Evolutionary conservation across 2,888 invertebrate species (phyloP), one percentile per base, ranked within the genome.

Genomic region (Aphelenchoides bicaudatus): DNA sequence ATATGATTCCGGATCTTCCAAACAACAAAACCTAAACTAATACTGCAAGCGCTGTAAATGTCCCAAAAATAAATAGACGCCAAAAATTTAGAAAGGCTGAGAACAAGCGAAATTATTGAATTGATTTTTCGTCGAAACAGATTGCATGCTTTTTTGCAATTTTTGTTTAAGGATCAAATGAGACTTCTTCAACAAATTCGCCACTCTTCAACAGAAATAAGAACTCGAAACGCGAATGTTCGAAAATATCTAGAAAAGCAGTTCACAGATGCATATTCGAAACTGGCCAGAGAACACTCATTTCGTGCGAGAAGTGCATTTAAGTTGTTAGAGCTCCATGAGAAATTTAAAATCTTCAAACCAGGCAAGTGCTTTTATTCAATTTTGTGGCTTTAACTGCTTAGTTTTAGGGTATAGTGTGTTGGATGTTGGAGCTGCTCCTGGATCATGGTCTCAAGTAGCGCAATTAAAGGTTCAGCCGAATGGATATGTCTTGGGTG

Each of bases 381-480:
- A 53, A 23, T 52, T 37, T 52, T 48, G 2, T 52, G 55, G 52
- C 16, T 2, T n/a, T n/a, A n/a, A n/a, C 30, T 47, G 5, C 23
- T 25, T 30, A 19, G 6, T 39, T 56, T 39, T 50, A 63, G 70
- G 63, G 2, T 48, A 39, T 27, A 60, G 54, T n/a, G 72, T 74
- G 27, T 21, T 72, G 13, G 74, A 75, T 51, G 55, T 75, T 10
- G 74, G 73, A 3, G 72, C 71, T 47, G 78, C 78, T 23, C 78
- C 78, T 3, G 78, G 78, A 0, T 74, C 76, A 10, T 78, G 78
- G 78, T 66, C 70, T 34, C 78, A 78, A 66, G 75, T 78, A 0
- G 69, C 68, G 39, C 21, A 51, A 51, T 37, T 47, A 16, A 25
- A 4, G n/a, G 28, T 21, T 28, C 38, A 43, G 31, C 48, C 19